Base-by-base conservation (phyloP, 2,113 vertebrate genomes). In the Pseudolaguvia tuberculata region DNA sequence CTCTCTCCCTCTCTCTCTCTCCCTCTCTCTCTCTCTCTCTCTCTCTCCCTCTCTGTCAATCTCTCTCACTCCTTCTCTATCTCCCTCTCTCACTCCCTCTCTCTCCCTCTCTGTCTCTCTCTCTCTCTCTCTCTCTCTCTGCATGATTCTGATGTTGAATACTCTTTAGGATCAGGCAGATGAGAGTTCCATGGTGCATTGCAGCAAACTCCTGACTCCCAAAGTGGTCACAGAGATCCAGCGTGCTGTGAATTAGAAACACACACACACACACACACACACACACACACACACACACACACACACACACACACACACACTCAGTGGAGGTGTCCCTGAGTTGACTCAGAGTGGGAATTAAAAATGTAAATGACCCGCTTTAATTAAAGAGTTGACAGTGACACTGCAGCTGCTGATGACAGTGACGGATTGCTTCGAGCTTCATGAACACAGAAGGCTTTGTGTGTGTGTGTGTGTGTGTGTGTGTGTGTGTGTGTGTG, bases 321-420 rank as follows among this genome's bases (percentile, higher is more conserved):
- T n/a, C n/a, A 42, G 83, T 80, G 86, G 77, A 65, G 71, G 87
- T 79, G 79, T 91, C 86, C 90, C 88, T 86, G 82, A 94, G 92
- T 88, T 92, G 92, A 92, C 90, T 91, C 88, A 88, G 89, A 86
- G 89, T 87, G 92, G 87, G 91, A 95, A 94, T 95, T 91, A 94
- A 94, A 96, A 93, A 96, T 96, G 94, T 91, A 95, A 97, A 96
- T 95, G 92, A 89, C 86, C 89, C 86, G 13, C 84, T 89, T 93
- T 96, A 95, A 96, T 97, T 95, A 96, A 93, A 89, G 89, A 93
- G 92, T 92, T 93, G 93, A 94, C 92, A 90, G 91, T 86, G 83
- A 90, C 86, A 88, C 92, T 92, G 91, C 94, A 94, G 94, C 92
- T 95, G 94, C 91, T 62, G 88, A 84, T 91, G 94, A 95, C 94